Base-by-base conservation (phyloP, 2,113 vertebrate species). In the Onychorhynchus coronatus region DNA sequence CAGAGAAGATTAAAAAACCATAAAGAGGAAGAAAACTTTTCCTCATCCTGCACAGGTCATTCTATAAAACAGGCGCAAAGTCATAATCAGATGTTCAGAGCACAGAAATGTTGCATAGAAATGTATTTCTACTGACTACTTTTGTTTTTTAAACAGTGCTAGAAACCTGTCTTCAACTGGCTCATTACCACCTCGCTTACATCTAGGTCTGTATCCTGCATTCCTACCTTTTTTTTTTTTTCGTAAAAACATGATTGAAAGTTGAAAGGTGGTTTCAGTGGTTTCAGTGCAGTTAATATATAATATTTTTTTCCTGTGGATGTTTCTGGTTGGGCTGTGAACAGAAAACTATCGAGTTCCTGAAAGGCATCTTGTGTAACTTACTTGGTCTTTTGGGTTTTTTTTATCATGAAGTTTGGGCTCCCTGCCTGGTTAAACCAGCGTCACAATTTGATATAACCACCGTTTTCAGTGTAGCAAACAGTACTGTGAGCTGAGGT, bases 101-200 rank as follows among this genome's bases (percentile, higher is more conserved):
- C 59, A 81, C 39, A 87, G 72, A 42, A 80, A 58, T 44, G 9
- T n/a, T 49, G 4, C 23, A 65, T 2, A 52, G 9, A 47, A 78
- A 12, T 56, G 10, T 50, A 28, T 53, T 91, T 81, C 30, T 42
- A 58, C 9, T 77, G 8, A 59, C 28, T 44, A 7, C 9, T 31
- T 23, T 13, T n/a, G 52, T 73, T 58, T 70, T 66, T 65, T 8
- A 3, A 85, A 46, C 56, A 96, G 93, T 85, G 13, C 49, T 72
- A 95, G 95, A 87, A 92, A 85, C 62, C 62, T 95, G 62, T 85
- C 89, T 58, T 61, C 93, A 49, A 82, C 87, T 46, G 81, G 53
- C 66, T 97, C 91, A 9, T 81, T 97, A 87, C 77, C 94, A 49
- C 73, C 95, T 75, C 93, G 93, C 49, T 85, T 95, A 61, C 89